These are phyloP conservation scores for Homarus americanus DNA, from an alignment of 1,140 invertebrate genomes.

Conservation along the genomic window DNA sequence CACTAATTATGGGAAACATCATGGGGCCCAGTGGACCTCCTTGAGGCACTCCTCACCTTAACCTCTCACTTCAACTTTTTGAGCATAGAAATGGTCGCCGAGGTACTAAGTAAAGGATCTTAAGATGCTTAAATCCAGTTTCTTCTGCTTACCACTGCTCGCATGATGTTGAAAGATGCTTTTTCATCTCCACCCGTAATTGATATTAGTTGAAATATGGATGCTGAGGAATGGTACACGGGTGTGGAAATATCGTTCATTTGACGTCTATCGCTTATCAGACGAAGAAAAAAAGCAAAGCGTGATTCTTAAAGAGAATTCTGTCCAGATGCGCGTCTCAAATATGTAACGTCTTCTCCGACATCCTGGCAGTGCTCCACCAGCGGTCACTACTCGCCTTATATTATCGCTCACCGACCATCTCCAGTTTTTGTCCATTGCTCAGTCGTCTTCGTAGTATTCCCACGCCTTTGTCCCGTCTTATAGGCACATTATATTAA, in stretches of 20 bases:
- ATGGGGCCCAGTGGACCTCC: background rate
- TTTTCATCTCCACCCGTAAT: slow-evolving; percentile 32
- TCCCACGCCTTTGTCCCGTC: background rate
- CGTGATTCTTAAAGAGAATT: slow-evolving; percentile 36
- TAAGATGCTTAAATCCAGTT: background rate
- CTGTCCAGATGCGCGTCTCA: slow-evolving; percentile 32
- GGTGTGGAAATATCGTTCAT: slow-evolving; percentile 38
- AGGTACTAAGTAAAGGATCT: background rate
- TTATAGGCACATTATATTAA: background rate
- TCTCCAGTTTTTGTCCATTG: background rate
- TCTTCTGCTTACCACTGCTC: background rate
- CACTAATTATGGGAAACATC: background rate
- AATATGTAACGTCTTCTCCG: slow-evolving; percentile 50
- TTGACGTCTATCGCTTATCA: background rate
- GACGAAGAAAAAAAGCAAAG: slow-evolving; percentile 43
- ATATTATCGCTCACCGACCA: slow-evolving; percentile 34
- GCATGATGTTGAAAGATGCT: slow-evolving; percentile 10
- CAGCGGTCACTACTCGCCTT: slow-evolving; percentile 9
- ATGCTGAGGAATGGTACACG: background rate
- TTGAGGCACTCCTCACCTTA: background rate
- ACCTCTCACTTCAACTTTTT: background rate
- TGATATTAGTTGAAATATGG: slow-evolving; percentile 55
- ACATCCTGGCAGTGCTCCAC: slow-evolving; percentile 28
- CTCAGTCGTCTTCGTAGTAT: background rate
- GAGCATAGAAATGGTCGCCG: background rate